A percentile compares a stretch with the other conserved stretches of the same genome.
Conservation (phyloP, 2,113 vertebrate species). For the Cacatua alba region DNA sequence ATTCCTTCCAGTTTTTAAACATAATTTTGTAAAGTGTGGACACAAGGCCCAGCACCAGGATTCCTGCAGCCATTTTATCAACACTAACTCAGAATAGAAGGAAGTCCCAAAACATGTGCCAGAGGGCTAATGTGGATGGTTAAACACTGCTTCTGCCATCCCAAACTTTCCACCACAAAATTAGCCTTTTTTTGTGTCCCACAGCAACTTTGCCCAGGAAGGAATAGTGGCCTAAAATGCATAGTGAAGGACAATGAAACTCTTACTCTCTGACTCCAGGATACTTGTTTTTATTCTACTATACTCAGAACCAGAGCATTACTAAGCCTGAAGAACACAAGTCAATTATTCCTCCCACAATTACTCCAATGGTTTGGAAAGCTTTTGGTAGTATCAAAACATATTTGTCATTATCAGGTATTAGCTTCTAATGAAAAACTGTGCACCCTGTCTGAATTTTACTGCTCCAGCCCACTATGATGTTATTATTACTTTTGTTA, state of each 20-base stretch:
- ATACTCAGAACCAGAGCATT: background rate
- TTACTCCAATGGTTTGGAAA: background rate
- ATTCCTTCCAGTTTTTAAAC: constrained; percentile 7
- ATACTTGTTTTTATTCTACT: background rate
- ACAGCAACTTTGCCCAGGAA: background rate
- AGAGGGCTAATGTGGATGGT: background rate
- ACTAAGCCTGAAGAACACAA: background rate
- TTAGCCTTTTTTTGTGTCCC: background rate
- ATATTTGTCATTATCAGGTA: background rate
- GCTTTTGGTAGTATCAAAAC: background rate
- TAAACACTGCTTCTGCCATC: background rate
- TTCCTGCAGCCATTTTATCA: background rate
- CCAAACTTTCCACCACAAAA: background rate
- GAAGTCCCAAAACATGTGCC: background rate
- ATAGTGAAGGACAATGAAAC: background rate
- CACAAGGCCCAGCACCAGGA: background rate
- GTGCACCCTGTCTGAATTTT: background rate
- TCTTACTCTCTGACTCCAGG: background rate
- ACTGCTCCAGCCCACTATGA: background rate
- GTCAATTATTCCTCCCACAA: background rate
- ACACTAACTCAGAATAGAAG: background rate
- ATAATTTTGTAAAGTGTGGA: background rate
- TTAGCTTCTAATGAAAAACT: background rate
- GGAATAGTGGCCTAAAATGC: background rate
- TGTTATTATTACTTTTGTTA: background rate